Evolutionary conservation across 2,888 invertebrate species (phyloP), one percentile per base, ranked within the genome.

Genomic region (Ichneumoninae sp.): DNA sequence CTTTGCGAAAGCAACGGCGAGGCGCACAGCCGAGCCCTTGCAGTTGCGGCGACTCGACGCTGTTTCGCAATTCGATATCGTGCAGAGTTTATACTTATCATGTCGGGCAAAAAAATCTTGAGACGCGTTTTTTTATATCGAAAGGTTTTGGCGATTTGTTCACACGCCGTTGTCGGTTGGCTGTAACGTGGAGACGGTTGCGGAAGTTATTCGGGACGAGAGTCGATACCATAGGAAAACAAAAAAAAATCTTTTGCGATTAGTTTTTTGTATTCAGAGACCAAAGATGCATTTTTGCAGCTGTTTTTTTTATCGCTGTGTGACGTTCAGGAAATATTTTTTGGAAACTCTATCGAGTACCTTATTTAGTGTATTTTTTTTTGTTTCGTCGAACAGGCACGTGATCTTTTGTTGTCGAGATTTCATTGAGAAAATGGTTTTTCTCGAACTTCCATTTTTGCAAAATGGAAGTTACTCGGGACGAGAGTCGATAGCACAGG

Each of bases 1-100:
- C 78, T 78, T 69, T 69, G 82, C 79, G 70, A 83, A 83, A 83
- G 75, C 80, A 68, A 26, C 54, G 74, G 19, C 50, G 36, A 82
- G 52, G 36, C 44, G 54, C 47, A 65, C 33, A 44, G 65, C 57
- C 60, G 68, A 72, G 19, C 57, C 66, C 66, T 72, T 66, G 66
- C 47, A 54, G 50, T 36, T 50, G 68, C 22, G 33, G 65, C 44
- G 54, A 16, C 22, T 19, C 68, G 60, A 3, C 26, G 40, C 62
- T 47, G 74, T 44, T 54, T 36, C 57, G 57, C 68, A 69, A 77
- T 57, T 68, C 68, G 71, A n/a, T 72, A 33, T 62, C 62, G 62
- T 16, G 30, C 3, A 3, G 62, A 26, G 26, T 57, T 57, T 57
- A 26, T 62, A 7, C 26, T 33, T 30, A 5, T 6, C 6, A 26